Evolutionary conservation across 2,888 invertebrate genomes (phyloP), one percentile per base, ranked within the genome.

Genomic region (Lysandra bellargus): DNA sequence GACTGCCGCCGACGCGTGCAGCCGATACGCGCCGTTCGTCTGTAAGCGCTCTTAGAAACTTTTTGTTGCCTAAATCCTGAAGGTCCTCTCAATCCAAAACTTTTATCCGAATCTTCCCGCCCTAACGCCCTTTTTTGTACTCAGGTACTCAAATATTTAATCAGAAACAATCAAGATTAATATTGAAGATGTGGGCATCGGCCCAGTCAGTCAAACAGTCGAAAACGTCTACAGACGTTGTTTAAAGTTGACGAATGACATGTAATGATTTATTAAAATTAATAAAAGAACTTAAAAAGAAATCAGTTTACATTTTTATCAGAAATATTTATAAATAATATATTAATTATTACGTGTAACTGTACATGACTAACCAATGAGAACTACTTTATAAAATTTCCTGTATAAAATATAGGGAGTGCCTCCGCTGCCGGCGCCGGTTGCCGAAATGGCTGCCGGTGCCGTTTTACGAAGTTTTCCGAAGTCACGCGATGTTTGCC

Each of bases 81-180:
- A 53, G 53, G 53, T 57, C 57, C 57, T 17, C 17, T 17, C 57
- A 12, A 30, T 69, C 64, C 12, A 30, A 7, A 23, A 69, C 30
- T 30, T 30, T 69, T 69, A 17, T 69, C 37, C 33, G 4, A 12
- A 23, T 14, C 33, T 33, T 69, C 69, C 33, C 2, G 7, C 17
- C 33, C 69, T 69, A 69, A 69, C 33, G 14, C 33, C 33, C 1
- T 12, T 37, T 69, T 37, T 69, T 69, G 69, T 69, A 69, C 69
- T 69, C 69, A 69, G 69, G 69, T 69, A 37, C 69, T 14, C 33
- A 69, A 69, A 33, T 69, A 69, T 33, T 69, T 33, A 69, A 69
- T 37, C 12, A 37, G 33, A 69, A 37, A 9, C 12, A 23, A 69
- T 69, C 69, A 69, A 69, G 69, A 69, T 37, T 33, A 33, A 33